These are phyloP conservation scores for Drosophila sproati DNA, from an alignment of 1,140 invertebrate species.

Conservation along the genomic window DNA sequence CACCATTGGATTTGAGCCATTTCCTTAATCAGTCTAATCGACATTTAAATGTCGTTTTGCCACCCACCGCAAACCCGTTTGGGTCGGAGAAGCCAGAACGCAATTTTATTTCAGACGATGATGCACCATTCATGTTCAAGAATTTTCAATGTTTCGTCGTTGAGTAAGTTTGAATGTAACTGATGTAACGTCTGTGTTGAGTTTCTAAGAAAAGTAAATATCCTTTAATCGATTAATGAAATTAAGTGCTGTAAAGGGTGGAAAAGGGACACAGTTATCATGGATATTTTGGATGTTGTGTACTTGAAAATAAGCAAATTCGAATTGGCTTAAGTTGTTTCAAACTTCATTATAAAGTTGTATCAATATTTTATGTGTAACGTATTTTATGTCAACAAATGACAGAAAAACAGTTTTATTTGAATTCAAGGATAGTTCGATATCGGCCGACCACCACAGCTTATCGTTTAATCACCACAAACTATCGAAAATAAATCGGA, in stretches of 20 bases:
- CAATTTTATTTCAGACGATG: constrained; percentile 90
- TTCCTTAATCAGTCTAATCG: constrained; percentile 84
- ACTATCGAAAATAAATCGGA: constrained; percentile 31
- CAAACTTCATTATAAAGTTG: neutral
- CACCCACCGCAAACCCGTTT: constrained; percentile 87
- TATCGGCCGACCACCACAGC: constrained; percentile 23
- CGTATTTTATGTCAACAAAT: neutral
- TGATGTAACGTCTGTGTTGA: neutral
- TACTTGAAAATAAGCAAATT: neutral
- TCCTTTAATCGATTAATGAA: neutral
- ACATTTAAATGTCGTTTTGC: constrained; percentile 85
- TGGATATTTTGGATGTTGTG: neutral
- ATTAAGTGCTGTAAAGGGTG: constrained; percentile 8
- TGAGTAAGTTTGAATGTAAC: constrained; percentile 35
- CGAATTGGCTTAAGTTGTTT: neutral
- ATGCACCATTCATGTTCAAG: constrained; percentile 89
- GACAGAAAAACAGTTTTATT: neutral
- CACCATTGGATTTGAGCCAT: constrained; percentile 86
- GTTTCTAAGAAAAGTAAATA: constrained; percentile 1
- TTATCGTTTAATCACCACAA: neutral
- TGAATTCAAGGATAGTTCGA: neutral
- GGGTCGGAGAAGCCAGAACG: constrained; percentile 89
- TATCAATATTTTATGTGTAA: neutral
- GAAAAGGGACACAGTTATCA: neutral
- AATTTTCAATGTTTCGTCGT: constrained; percentile 88